Conservation (phyloP, 2,888 invertebrate genomes). For the Megaustenia siamemsis region DNA sequence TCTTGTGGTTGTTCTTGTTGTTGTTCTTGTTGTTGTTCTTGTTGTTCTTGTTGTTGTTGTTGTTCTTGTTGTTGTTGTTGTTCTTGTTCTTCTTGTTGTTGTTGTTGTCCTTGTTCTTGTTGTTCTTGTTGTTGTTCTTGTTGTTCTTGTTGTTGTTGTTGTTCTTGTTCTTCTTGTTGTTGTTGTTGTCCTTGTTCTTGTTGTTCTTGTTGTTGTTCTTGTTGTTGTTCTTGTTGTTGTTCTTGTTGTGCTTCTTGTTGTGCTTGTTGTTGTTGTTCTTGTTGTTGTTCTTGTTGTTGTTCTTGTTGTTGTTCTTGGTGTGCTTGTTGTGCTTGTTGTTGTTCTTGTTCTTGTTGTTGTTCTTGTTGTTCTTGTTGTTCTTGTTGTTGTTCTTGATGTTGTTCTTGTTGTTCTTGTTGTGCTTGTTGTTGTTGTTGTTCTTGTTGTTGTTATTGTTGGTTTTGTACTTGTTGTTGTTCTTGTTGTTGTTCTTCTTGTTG, state of each 20-base stretch:
- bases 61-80: conserved; percentile 37
- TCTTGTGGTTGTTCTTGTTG: neutral
- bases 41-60: neutral
- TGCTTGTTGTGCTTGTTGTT: neutral
- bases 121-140: neutral
- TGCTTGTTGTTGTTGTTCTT: neutral
- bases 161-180: neutral
- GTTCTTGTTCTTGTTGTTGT: neutral
- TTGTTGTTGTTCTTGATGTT: neutral
- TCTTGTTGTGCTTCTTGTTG: neutral
- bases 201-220: neutral
- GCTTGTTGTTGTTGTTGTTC: neutral
- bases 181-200: neutral
- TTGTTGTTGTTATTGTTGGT: neutral
- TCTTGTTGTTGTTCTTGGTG: neutral
- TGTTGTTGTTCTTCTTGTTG: neutral
- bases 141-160: neutral
- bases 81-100: conserved; percentile 4
- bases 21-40: neutral
- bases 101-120: neutral
- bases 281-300: neutral
- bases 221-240: neutral
- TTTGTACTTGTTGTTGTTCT: neutral
- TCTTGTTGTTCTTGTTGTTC: neutral
- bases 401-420: neutral